Evolutionary conservation across 2,113 vertebrate genomes (phyloP).

Genomic region (zebrafish (Danio rerio)): GRCz12tu NC_133188.1:49565001-49565500

Average conservation of each 20-base stretch:
- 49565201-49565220: slow-evolving; percentile 93
- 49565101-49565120: background rate
- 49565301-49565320: slow-evolving; percentile 66
- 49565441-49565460: no score
- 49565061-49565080: background rate
- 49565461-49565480: no score
- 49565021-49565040: no score
- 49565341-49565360: no score
- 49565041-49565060: background rate
- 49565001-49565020: background rate
- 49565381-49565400: no score
- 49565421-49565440: no score
- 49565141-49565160: slow-evolving; percentile 90
- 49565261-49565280: slow-evolving; percentile 91
- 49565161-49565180: slow-evolving; percentile 92
- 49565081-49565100: background rate
- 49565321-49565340: background rate
- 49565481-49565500: no score
- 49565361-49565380: no score
- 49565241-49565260: slow-evolving; percentile 97
- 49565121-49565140: slow-evolving; percentile 81
- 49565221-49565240: slow-evolving; percentile 97
- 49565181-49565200: slow-evolving; percentile 96
- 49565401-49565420: no score
- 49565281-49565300: slow-evolving; percentile 94